These are phyloP conservation scores for Oxyura jamaicensis DNA, from an alignment of 2,113 vertebrate species.

Conservation along the genomic window DNA sequence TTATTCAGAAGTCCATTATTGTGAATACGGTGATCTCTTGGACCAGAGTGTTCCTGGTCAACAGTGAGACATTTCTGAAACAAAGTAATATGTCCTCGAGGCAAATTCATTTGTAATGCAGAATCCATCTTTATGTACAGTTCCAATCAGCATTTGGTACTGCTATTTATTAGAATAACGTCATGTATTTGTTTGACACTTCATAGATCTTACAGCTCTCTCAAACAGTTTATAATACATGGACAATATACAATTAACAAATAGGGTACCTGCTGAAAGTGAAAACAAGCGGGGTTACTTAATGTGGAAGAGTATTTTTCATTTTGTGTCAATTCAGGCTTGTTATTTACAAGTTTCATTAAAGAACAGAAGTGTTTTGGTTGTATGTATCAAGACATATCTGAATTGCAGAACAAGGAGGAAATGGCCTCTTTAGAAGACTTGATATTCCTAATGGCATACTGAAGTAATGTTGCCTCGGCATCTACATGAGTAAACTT, in stretches of 20 bases:
- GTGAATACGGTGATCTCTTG: neutral
- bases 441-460: neutral
- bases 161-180: neutral
- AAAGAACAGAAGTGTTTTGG: neutral
- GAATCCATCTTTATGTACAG: neutral
- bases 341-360: neutral
- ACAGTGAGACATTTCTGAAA: neutral
- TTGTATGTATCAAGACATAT: neutral
- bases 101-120: neutral
- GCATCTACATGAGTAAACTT: neutral
- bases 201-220: neutral
- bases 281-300: neutral
- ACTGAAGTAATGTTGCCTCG: neutral
- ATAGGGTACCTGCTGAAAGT: neutral
- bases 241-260: neutral
- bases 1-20: neutral
- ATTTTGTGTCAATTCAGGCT: neutral
- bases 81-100: neutral
- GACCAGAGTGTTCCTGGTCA: neutral
- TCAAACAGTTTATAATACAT: neutral
- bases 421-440: neutral
- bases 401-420: neutral
- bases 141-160: neutral
- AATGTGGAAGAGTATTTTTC: neutral
- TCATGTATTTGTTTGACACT: neutral